phyloP scores from a whole-genome alignment of 2,113 vertebrate genomes.

The Trichechus manatus region DNA sequence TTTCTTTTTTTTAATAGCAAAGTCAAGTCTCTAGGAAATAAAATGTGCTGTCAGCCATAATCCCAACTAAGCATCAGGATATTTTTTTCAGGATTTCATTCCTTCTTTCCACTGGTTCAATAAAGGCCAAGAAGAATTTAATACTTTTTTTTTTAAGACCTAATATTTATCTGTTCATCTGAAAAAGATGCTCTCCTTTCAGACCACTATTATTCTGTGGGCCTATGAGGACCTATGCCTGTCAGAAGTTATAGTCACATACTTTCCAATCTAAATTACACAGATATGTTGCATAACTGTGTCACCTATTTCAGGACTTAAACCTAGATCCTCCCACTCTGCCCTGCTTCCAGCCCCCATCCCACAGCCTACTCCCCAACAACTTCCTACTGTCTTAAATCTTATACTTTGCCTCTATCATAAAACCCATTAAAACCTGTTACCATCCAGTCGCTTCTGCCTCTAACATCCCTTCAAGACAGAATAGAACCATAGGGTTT shows the following conservation, averaged over 20 bases:
- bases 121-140: slow-evolving; percentile 46
- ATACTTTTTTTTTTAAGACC: slow-evolving; percentile 1
- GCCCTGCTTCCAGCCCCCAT: neutral
- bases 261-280: neutral
- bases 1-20: neutral
- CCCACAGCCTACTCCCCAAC: neutral
- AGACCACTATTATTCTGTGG: slow-evolving; percentile 12
- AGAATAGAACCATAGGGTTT: no score
- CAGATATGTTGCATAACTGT: neutral
- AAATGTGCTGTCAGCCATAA: slow-evolving; percentile 22
- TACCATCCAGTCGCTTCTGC: no score
- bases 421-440: no score
- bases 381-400: neutral
- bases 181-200: slow-evolving; percentile 34
- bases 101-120: slow-evolving; percentile 37
- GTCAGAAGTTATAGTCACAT: neutral
- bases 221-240: neutral
- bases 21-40: slow-evolving; percentile 57
- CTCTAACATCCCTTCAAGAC: no score
- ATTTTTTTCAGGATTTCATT: neutral
- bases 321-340: neutral
- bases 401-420: neutral
- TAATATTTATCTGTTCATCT: slow-evolving; percentile 67
- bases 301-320: neutral
- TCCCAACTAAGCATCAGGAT: neutral